phyloP scores from a whole-genome alignment of 1,140 invertebrate species.

The Pachyrhynchus sulphureomaculatus region DNA sequence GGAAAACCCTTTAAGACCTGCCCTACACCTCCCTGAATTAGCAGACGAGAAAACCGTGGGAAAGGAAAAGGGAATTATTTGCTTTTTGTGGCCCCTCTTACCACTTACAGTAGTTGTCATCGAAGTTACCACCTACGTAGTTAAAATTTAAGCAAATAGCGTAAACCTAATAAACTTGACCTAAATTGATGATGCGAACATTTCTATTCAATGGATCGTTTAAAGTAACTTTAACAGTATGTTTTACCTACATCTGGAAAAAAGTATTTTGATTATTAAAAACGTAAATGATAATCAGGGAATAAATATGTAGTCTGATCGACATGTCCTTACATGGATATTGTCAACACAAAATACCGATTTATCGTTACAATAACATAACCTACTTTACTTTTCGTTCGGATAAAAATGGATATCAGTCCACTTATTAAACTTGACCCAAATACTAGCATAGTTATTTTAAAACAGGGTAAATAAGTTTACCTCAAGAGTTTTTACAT shows the following conservation, averaged over 20 bases:
- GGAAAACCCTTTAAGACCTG: conserved; percentile 43
- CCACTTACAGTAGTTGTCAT: background rate
- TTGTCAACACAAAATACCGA: conserved; percentile 7
- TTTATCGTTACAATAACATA: conserved; percentile 14
- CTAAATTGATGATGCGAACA: no score
- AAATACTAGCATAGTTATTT: background rate
- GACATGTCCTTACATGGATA: conserved; percentile 6
- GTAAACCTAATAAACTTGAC: background rate
- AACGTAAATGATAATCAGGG: no score
- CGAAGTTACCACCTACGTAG: no score
- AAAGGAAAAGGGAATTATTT: background rate
- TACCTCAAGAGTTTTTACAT: no score
- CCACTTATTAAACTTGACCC: conserved; percentile 10
- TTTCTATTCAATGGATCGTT: no score
- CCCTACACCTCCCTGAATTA: conserved; percentile 38
- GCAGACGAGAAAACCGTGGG: background rate
- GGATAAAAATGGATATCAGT: conserved; percentile 8
- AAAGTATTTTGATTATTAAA: no score
- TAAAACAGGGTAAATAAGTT: background rate
- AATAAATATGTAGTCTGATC: no score
- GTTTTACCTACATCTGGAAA: no score
- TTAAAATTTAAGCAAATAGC: no score
- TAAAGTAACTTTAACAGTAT: no score
- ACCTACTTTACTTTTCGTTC: conserved; percentile 1
- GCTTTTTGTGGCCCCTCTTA: background rate